Percentiles rank a stretch among this genome's conserved stretches.
Conservation (phyloP, 2,113 vertebrate genomes). For the Gallinago media region DNA sequence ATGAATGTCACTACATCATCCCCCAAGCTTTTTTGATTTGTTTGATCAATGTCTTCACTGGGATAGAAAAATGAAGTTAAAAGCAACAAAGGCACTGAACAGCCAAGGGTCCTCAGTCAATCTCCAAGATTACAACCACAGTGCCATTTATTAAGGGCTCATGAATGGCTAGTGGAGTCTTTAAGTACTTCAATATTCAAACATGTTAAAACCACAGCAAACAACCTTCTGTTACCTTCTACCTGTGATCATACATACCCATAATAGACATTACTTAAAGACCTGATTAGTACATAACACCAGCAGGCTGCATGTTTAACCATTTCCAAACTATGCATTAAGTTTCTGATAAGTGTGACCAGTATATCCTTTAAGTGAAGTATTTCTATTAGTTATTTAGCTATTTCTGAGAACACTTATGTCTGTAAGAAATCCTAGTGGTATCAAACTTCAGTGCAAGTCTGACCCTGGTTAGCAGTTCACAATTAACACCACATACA, state of each 20-base stretch:
- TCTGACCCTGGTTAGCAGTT: neutral
- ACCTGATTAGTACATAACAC: neutral
- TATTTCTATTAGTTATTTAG: neutral
- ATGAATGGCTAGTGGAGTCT: neutral
- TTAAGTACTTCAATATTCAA: neutral
- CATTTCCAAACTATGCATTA: neutral
- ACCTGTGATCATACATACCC: neutral
- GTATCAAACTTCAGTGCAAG: neutral
- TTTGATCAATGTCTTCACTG: neutral
- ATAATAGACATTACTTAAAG: neutral
- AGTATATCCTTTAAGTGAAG: neutral
- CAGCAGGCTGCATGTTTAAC: neutral
- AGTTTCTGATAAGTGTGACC: neutral
- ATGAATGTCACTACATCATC: neutral
- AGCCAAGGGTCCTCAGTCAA: neutral
- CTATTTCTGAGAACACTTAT: neutral
- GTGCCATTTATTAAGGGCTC: neutral
- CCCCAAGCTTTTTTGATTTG: neutral
- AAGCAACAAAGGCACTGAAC: neutral
- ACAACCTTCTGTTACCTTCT: neutral
- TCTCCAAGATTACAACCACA: neutral
- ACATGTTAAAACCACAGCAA: neutral
- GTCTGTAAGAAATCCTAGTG: neutral
- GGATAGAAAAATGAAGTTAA: neutral
- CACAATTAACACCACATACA: neutral